Evolutionary conservation across 2,888 invertebrate genomes (phyloP).

Genomic region (Drosophila tanythrix): DNA sequence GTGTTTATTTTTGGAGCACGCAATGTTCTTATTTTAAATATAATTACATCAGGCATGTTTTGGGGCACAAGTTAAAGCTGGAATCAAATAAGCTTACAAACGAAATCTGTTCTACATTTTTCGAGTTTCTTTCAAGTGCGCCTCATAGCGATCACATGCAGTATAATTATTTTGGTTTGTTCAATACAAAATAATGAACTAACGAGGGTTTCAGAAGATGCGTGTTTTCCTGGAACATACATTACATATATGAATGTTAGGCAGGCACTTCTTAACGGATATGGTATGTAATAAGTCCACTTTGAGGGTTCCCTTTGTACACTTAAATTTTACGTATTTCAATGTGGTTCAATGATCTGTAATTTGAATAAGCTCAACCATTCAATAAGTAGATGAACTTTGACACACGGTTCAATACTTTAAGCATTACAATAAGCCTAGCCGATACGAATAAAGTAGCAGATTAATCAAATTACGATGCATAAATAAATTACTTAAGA

Average conservation of each 20-base stretch:
- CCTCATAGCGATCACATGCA: background rate
- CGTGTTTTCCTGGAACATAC: background rate
- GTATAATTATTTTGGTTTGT: background rate
- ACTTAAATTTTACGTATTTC: background rate
- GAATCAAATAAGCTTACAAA: constrained; percentile 19
- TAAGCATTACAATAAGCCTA: constrained; percentile 11
- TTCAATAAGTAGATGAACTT: constrained; percentile 7
- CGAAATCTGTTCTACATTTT: background rate
- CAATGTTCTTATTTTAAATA: constrained; percentile 22
- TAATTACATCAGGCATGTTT: constrained; percentile 18
- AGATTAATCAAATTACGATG: constrained; percentile 28
- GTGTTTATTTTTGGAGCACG: constrained; percentile 44
- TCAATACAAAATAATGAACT: background rate
- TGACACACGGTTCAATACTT: background rate
- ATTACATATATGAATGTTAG: background rate
- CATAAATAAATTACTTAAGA: constrained; percentile 3
- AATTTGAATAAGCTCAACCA: background rate
- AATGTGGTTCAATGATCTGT: background rate
- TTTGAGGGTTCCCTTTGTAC: background rate
- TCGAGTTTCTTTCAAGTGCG: background rate
- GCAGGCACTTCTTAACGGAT: background rate
- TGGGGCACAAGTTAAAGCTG: constrained; percentile 14
- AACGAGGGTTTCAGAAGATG: background rate
- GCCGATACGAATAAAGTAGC: constrained; percentile 4
- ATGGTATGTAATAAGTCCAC: background rate